phyloP scores from a whole-genome alignment of 2,797 vertebrate species.

The Darevskia mixta region DNA sequence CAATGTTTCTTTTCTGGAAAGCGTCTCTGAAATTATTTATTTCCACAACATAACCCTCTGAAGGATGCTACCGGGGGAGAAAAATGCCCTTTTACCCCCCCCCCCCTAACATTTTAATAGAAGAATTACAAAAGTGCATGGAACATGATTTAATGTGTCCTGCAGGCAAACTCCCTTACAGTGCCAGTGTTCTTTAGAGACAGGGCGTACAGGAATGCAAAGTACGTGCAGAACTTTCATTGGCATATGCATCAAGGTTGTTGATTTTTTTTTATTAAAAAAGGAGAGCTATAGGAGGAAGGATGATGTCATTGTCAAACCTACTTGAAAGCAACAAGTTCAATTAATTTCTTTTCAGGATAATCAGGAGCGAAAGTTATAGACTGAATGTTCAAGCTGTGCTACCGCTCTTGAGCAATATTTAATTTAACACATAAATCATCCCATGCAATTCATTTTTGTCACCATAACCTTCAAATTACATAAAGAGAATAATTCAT shows the following conservation, averaged over 20 bases:
- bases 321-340: slow-evolving; percentile 2
- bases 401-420: slow-evolving; percentile 30
- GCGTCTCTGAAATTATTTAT: slow-evolving; percentile 37
- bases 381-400: slow-evolving; percentile 23
- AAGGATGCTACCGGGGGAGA: slow-evolving; percentile 18
- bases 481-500: slow-evolving; percentile 55
- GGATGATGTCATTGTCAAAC: slow-evolving; percentile 16
- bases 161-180: slow-evolving; percentile 30
- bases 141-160: slow-evolving; percentile 41
- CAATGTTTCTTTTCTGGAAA: slow-evolving; percentile 52
- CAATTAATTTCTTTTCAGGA: slow-evolving; percentile 32
- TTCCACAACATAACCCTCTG: slow-evolving; percentile 48
- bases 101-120: slow-evolving; percentile 40
- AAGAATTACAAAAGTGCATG: slow-evolving; percentile 27
- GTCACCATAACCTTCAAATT: slow-evolving; percentile 37
- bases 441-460: slow-evolving; percentile 35
- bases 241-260: not conserved
- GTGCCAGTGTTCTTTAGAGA: slow-evolving; percentile 7
- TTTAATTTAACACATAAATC: slow-evolving; percentile 46
- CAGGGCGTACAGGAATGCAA: slow-evolving; percentile 18
- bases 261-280: not conserved
- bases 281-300: slow-evolving; percentile 17
- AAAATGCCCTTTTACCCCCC: slow-evolving; percentile 33
- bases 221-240: slow-evolving; percentile 31
- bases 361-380: slow-evolving; percentile 27